Percentiles rank a stretch among this genome's conserved stretches.
Conservation (phyloP, 2,113 vertebrate genomes). For the Oryzias melastigma region DNA sequence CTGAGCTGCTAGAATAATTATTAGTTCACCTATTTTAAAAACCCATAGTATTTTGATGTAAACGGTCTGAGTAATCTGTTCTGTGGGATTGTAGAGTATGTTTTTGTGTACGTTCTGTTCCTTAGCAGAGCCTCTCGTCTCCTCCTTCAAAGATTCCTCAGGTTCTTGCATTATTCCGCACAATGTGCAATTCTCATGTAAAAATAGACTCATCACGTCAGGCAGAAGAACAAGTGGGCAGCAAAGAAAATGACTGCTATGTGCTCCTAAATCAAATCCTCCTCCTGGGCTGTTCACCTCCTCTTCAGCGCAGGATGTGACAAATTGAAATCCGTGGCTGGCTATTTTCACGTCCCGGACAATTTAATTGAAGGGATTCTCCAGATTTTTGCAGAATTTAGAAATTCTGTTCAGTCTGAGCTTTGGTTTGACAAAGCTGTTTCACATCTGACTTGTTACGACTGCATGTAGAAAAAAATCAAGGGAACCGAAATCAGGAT, state of each 20-base stretch:
- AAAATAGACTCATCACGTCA: slow-evolving; percentile 1
- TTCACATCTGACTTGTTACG: background rate
- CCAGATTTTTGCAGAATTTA: background rate
- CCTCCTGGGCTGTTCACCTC: background rate
- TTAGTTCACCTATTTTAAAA: too few relatives aligned
- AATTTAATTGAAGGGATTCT: background rate
- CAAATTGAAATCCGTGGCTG: background rate
- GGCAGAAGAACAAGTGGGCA: background rate
- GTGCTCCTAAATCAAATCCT: background rate
- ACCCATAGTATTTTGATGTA: too few relatives aligned
- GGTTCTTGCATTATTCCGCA: slow-evolving; percentile 1
- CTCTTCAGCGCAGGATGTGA: background rate
- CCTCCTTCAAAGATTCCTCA: background rate
- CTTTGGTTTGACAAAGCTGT: background rate
- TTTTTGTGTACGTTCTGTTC: background rate
- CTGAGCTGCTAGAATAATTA: too few relatives aligned
- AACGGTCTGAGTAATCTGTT: too few relatives aligned
- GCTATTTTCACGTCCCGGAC: background rate
- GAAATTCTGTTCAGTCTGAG: background rate
- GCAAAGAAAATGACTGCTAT: background rate
- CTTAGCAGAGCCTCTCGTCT: background rate
- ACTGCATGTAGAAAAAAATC: background rate
- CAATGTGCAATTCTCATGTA: background rate
- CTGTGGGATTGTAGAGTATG: too few relatives aligned
- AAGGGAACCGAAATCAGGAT: too few relatives aligned